These are phyloP conservation scores for Protomyctophum bolini DNA, from an alignment of 2,113 vertebrate species.

Conservation along the genomic window DNA sequence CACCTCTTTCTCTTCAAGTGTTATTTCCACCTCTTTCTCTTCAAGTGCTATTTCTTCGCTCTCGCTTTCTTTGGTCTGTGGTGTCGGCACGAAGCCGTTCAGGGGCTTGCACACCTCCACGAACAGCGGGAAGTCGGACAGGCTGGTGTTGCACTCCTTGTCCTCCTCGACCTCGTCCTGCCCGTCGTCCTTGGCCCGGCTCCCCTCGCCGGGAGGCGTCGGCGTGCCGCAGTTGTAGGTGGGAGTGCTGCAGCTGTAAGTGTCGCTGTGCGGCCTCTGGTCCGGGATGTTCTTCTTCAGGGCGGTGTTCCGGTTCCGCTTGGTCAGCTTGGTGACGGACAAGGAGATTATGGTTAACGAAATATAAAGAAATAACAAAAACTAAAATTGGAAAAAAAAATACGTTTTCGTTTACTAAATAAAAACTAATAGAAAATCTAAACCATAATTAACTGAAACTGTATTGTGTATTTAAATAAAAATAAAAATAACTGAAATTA, in stretches of 20 bases:
- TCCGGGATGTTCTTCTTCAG: slow-evolving; percentile 89
- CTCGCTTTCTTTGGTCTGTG: slow-evolving; percentile 87
- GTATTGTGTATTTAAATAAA: too few relatives aligned
- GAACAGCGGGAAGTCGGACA: slow-evolving; percentile 83
- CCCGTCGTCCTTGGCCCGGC: slow-evolving; percentile 74
- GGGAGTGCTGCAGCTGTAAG: slow-evolving; percentile 82
- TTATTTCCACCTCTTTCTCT: slow-evolving; percentile 72
- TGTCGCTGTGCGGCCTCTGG: slow-evolving; percentile 87
- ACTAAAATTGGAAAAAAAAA: too few relatives aligned
- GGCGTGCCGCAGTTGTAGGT: slow-evolving; percentile 81
- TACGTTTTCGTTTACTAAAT: too few relatives aligned
- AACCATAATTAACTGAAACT: too few relatives aligned
- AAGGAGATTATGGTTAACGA: too few relatives aligned
- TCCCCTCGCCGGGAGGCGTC: slow-evolving; percentile 75
- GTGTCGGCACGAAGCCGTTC: slow-evolving; percentile 79
- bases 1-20: slow-evolving; percentile 82
- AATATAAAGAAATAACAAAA: too few relatives aligned
- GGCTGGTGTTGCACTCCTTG: slow-evolving; percentile 87
- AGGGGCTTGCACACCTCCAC: slow-evolving; percentile 81
- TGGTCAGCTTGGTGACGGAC: slow-evolving; percentile 84
- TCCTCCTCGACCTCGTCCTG: slow-evolving; percentile 83
- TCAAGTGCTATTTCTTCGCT: slow-evolving; percentile 76
- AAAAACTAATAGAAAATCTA: too few relatives aligned
- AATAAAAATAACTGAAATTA: too few relatives aligned
- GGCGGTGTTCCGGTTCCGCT: slow-evolving; percentile 88